Conservation (phyloP, 64 coral and sea anemone species). For the Montipora efflorescens region DNA sequence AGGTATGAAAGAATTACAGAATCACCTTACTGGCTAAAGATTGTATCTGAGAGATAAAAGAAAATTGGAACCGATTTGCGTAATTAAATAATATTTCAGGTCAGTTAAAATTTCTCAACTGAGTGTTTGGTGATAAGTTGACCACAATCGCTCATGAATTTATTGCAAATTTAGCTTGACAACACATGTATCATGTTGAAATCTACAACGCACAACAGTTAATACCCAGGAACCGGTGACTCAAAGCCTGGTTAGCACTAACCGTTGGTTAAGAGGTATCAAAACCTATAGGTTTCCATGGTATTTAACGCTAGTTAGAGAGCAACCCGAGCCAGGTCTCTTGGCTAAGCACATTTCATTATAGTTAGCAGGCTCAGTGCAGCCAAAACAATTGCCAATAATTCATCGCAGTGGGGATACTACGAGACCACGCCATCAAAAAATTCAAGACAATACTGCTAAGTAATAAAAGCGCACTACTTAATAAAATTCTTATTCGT, state of each 20-base stretch:
- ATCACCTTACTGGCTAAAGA: background rate
- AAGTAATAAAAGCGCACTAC: background rate
- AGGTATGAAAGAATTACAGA: conserved; percentile 6
- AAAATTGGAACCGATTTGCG: background rate
- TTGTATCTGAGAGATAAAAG: background rate
- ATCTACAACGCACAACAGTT: background rate
- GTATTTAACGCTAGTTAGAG: too few species aligned
- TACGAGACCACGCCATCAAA: background rate
- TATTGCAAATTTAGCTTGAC: background rate
- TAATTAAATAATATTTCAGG: background rate
- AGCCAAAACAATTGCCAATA: background rate
- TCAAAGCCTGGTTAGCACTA: too few species aligned
- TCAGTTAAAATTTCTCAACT: background rate
- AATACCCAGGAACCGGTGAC: background rate
- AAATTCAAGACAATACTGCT: background rate
- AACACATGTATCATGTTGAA: background rate
- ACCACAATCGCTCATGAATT: background rate
- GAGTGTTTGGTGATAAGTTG: conserved; percentile 1
- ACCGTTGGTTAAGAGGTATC: too few species aligned
- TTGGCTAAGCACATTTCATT: background rate
- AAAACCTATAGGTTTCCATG: too few species aligned
- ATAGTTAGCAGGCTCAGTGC: background rate
- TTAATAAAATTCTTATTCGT: background rate
- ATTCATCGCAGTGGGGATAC: background rate
- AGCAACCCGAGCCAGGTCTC: background rate